Percentiles rank a stretch among this genome's conserved stretches.
These are phyloP conservation scores for Micrastur ruficollis DNA, from an alignment of 2,797 vertebrate species.

Conservation along the genomic window DNA sequence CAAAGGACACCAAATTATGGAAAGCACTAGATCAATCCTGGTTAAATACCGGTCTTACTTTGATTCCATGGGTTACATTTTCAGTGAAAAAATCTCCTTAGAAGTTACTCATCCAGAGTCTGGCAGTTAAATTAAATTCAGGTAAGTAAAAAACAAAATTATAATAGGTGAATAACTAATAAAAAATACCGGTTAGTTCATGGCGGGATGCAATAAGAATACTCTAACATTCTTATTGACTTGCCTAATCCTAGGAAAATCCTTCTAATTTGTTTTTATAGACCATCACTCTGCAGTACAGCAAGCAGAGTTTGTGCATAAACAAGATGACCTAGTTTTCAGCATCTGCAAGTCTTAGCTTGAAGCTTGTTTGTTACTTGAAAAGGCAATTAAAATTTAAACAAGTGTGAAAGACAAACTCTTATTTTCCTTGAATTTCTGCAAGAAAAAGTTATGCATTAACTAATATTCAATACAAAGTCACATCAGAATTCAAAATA, in stretches of 20 bases:
- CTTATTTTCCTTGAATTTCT: conserved; percentile 46
- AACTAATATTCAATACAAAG: conserved; percentile 46
- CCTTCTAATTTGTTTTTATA: conserved; percentile 32
- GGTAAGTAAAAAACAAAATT: neutral
- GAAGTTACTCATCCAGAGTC: neutral
- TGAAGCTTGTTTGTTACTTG: conserved; percentile 67
- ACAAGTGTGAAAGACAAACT: conserved; percentile 56
- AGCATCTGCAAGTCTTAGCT: conserved; percentile 65
- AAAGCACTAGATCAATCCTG: neutral
- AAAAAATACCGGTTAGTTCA: neutral
- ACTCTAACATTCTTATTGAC: conserved; percentile 14
- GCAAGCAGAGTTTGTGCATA: conserved; percentile 43
- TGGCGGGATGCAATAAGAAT: neutral
- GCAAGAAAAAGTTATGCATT: neutral
- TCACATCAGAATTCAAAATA: conserved; percentile 40
- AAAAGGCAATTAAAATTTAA: conserved; percentile 78
- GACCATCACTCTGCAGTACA: neutral
- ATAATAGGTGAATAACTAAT: neutral
- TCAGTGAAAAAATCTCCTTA: neutral
- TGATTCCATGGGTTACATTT: neutral
- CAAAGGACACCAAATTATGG: neutral
- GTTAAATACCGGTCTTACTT: neutral
- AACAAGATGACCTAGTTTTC: conserved; percentile 73
- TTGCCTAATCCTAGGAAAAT: conserved; percentile 1
- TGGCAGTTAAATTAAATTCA: neutral